Evolutionary conservation across 2,797 vertebrate species (phyloP).

Genomic region (Lepilemur ruficaudatus): DNA sequence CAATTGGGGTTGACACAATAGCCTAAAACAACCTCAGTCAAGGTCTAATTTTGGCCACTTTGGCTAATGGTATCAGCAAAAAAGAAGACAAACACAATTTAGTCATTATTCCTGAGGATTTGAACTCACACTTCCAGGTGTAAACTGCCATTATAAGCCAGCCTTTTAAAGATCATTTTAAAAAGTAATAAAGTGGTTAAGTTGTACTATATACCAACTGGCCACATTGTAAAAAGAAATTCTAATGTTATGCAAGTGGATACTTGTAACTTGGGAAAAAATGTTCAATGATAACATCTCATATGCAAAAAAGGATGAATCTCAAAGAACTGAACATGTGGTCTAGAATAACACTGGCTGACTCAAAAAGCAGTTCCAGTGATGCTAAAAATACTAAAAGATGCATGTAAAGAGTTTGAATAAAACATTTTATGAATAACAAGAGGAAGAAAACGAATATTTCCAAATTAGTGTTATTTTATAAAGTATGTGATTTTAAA

Average conservation of each 20-base stretch:
- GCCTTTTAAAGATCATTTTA: neutral
- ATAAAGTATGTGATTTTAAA: neutral
- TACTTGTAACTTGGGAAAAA: neutral
- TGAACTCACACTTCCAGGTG: neutral
- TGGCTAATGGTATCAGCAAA: neutral
- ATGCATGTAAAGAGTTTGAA: neutral
- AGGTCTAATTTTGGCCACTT: neutral
- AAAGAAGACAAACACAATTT: neutral
- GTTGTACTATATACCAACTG: neutral
- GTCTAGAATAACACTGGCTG: neutral
- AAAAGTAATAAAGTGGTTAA: slow-evolving; percentile 7
- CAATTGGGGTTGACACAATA: neutral
- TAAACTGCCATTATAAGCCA: neutral
- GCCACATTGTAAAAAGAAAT: neutral
- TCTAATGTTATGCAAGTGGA: neutral
- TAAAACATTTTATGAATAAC: neutral
- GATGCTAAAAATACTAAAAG: neutral
- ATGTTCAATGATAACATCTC: neutral
- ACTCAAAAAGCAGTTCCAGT: neutral
- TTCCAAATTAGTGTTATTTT: slow-evolving; percentile 10
- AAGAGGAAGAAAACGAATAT: neutral
- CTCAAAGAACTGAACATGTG: neutral
- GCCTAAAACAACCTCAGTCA: neutral
- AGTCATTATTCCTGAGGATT: neutral
- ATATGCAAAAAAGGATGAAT: neutral